These are phyloP conservation scores for Calephelis perditalis DNA, from an alignment of 2,888 invertebrate genomes.

Conservation along the genomic window DNA sequence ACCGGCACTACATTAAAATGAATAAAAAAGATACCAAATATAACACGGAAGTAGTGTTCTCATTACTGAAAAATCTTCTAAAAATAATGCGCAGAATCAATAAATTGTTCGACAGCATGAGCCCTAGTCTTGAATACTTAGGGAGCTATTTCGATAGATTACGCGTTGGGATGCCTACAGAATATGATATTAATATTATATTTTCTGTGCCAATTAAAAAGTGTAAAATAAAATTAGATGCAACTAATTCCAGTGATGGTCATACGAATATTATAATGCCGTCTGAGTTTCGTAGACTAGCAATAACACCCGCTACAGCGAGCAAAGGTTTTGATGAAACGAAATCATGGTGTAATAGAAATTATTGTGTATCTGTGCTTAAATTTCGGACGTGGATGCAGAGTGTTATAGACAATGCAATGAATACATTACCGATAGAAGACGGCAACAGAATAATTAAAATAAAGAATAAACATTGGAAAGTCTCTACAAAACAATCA, in stretches of 20 bases:
- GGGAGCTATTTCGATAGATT: conserved; percentile 56
- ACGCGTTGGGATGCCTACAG: conserved; percentile 51
- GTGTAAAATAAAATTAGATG: conserved; percentile 41
- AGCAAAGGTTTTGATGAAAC: conserved; percentile 46
- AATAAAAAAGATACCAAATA: conserved; percentile 40
- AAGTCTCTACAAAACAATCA: conserved; percentile 42
- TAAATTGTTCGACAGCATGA: conserved; percentile 44
- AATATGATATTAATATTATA: conserved; percentile 53
- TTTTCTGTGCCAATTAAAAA: conserved; percentile 47
- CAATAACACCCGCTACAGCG: conserved; percentile 38
- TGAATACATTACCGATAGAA: conserved; percentile 39
- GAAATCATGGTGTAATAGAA: conserved; percentile 45
- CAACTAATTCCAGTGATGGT: conserved; percentile 35
- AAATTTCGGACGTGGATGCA: conserved; percentile 53
- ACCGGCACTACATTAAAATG: conserved; percentile 42
- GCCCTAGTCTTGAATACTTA: conserved; percentile 48
- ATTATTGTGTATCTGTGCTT: conserved; percentile 39
- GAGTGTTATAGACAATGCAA: conserved; percentile 44
- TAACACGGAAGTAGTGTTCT: conserved; percentile 44
- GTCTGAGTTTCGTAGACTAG: conserved; percentile 50
- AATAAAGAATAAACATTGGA: conserved; percentile 37
- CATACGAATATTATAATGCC: conserved; percentile 48
- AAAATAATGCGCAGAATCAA: conserved; percentile 42
- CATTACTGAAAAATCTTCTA: conserved; percentile 42
- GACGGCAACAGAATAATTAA: conserved; percentile 39